Evolutionary conservation across 2,113 vertebrate genomes (phyloP).

Genomic region (Machaerirhynchus nigripectus): DNA sequence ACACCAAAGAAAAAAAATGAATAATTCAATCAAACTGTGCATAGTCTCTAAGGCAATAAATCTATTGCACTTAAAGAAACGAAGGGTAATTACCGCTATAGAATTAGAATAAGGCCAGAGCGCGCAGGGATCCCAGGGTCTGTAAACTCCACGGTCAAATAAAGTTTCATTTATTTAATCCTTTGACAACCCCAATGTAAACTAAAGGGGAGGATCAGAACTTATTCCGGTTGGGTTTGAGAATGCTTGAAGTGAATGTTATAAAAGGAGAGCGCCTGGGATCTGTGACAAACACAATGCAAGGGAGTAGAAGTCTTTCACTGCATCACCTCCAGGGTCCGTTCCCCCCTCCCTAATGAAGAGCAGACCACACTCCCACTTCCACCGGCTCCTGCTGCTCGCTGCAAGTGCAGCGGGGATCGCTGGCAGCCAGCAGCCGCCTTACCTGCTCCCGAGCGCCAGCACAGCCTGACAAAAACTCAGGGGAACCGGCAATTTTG

Average conservation of each 20-base stretch:
- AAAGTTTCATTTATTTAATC: constrained; percentile 79
- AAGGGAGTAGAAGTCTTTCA: constrained; percentile 51
- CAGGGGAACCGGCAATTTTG: constrained; percentile 51
- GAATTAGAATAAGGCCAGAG: constrained; percentile 79
- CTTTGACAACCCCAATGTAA: constrained; percentile 66
- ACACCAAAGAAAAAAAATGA: constrained; percentile 85
- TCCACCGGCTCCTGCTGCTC: constrained; percentile 43
- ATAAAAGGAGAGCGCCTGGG: background rate
- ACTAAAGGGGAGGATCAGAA: constrained; percentile 62
- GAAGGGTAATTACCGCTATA: constrained; percentile 77
- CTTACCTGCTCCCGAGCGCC: constrained; percentile 72
- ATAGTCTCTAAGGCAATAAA: constrained; percentile 84
- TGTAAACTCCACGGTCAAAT: constrained; percentile 73
- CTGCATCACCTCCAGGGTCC: constrained; percentile 67
- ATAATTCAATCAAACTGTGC: constrained; percentile 87
- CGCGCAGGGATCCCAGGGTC: constrained; percentile 59
- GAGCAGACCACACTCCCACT: constrained; percentile 51
- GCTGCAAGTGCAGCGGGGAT: constrained; percentile 45
- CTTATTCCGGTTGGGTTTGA: constrained; percentile 50
- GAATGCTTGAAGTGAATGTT: constrained; percentile 41
- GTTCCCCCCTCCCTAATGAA: constrained; percentile 48
- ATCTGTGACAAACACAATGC: constrained; percentile 36
- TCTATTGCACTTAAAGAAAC: constrained; percentile 80
- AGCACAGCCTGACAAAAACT: constrained; percentile 52
- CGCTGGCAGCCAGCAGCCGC: constrained; percentile 44